phyloP scores from a whole-genome alignment of 2,797 vertebrate species.

The Limosa lapponica region DNA sequence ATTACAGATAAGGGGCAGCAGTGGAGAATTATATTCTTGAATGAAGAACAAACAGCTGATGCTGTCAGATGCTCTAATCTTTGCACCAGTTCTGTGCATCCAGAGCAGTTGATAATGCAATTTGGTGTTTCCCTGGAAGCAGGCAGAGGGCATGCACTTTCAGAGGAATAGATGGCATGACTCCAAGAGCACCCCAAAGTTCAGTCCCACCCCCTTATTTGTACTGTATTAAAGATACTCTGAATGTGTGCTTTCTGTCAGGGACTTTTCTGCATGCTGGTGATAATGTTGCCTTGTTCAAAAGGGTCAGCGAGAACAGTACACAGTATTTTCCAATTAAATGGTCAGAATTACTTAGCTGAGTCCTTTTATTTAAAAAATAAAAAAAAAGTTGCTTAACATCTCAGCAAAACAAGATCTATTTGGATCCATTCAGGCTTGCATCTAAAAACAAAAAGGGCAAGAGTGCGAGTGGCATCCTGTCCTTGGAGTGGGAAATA shows the following conservation, averaged over 20 bases:
- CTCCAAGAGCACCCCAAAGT: conserved; percentile 29
- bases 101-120: neutral
- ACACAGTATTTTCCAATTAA: conserved; percentile 28
- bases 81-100: neutral
- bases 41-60: neutral
- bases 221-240: conserved; percentile 8
- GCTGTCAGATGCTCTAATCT: neutral
- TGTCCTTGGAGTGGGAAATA: neutral
- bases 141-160: neutral
- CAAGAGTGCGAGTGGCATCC: neutral
- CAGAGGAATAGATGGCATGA: neutral
- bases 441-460: neutral
- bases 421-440: neutral
- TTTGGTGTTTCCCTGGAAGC: conserved; percentile 20
- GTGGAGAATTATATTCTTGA: neutral
- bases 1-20: neutral
- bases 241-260: conserved; percentile 31
- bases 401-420: conserved; percentile 16
- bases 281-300: conserved; percentile 59
- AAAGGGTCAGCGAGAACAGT: conserved; percentile 32
- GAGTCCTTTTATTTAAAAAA: conserved; percentile 1
- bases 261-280: neutral
- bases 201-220: conserved; percentile 46
- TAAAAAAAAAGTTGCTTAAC: neutral
- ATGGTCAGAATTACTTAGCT: neutral